Evolutionary conservation across 2,797 vertebrate genomes (phyloP).

Genomic region (Falco cherrug): DNA sequence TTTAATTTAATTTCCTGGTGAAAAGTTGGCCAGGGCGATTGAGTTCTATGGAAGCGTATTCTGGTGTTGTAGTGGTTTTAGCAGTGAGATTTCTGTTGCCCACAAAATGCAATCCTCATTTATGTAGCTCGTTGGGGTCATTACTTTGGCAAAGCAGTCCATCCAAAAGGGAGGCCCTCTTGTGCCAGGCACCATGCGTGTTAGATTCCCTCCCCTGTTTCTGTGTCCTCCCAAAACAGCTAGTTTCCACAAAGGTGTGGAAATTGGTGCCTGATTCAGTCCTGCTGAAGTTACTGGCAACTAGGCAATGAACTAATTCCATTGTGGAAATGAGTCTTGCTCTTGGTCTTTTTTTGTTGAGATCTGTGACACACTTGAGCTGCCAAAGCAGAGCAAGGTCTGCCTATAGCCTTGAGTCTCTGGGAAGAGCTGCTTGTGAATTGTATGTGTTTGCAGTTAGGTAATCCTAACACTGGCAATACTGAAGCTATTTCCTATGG

Average conservation of each 20-base stretch:
- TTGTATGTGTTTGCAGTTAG: not conserved
- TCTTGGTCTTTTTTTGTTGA: not conserved
- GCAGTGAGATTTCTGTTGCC: not conserved
- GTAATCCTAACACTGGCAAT: not conserved
- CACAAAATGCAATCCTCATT: not conserved
- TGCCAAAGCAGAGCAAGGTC: not conserved
- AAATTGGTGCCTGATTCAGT: not conserved
- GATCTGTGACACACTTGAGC: not conserved
- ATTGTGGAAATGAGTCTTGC: not conserved
- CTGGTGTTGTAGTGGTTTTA: not conserved
- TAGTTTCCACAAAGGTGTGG: not conserved
- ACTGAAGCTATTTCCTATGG: not conserved
- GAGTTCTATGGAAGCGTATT: not conserved
- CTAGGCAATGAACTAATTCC: not conserved
- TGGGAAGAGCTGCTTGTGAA: not conserved
- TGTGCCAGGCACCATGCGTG: not conserved
- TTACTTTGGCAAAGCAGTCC: not conserved
- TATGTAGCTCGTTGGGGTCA: not conserved
- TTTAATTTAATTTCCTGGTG: slow-evolving; percentile 6
- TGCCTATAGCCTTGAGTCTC: not conserved
- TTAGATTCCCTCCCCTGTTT: not conserved
- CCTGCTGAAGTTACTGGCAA: not conserved
- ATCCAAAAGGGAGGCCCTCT: not conserved
- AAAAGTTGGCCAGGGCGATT: not conserved
- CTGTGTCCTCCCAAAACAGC: not conserved